Evolutionary conservation across 1,140 invertebrate genomes (phyloP).

Genomic region (Pteromalus puparum): DNA sequence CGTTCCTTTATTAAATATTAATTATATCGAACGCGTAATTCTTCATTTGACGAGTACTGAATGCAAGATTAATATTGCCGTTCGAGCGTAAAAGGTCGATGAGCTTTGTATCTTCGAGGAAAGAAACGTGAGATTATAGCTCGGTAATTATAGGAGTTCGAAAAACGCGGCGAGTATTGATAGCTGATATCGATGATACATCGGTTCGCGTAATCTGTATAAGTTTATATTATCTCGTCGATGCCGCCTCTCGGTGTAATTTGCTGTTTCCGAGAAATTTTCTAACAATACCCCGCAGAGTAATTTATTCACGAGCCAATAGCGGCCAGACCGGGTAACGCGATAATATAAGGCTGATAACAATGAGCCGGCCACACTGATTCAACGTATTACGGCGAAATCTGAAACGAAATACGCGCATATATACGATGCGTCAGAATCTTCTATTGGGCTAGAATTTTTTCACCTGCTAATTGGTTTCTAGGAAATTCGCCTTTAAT

Average conservation of each 20-base stretch:
- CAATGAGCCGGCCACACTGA: background rate
- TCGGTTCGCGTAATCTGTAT: background rate
- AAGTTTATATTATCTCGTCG: background rate
- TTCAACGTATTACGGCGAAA: background rate
- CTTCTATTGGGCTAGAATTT: background rate
- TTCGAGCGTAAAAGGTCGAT: no score
- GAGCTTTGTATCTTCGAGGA: no score
- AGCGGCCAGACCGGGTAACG: background rate
- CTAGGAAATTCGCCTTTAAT: background rate
- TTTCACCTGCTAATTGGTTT: background rate
- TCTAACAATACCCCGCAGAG: background rate
- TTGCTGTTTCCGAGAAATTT: background rate
- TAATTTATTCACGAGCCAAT: constrained; percentile 2
- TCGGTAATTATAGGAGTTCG: no score
- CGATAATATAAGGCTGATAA: background rate
- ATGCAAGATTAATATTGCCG: background rate
- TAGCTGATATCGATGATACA: background rate
- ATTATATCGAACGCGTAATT: constrained; percentile 21
- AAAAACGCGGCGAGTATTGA: no score
- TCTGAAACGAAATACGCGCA: background rate
- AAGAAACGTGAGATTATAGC: no score
- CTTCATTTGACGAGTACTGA: background rate
- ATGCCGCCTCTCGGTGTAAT: background rate
- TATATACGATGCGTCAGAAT: background rate
- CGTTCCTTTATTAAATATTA: constrained; percentile 37